Evolutionary conservation across 2,797 vertebrate genomes (phyloP), one percentile per base, ranked within the genome.

Genomic region (Oreonectes daqikongensis): DNA sequence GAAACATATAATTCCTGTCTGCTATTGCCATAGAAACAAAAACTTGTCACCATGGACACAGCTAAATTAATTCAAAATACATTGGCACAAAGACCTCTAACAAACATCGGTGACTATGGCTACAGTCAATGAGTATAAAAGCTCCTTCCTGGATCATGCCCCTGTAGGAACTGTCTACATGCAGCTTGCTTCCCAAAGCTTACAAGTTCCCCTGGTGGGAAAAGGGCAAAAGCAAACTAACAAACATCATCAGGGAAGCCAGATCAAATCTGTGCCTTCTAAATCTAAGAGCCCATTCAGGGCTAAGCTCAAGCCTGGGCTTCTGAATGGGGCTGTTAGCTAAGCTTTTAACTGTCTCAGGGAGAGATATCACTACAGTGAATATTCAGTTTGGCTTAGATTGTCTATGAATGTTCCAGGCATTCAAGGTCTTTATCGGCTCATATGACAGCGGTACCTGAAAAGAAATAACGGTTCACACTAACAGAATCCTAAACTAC

Each of bases 1-100:
- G 81, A 82, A 84, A 79, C 75, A 77, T 78, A 79, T 82, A 71
- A 84, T 80, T 81, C 78, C 20, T 68, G 65, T 80, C 82, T 61
- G 46, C 75, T 52, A 84, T 87, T 70, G 64, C 83, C 78, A 84
- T 86, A 75, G 87, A 67, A 83, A 86, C 83, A 81, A 78, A 86
- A 85, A 82, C 77, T 55, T 79, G 82, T 86, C 82, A 69, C 84
- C 81, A 86, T 79, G 81, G 86, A 75, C 82, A 85, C 84, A 1
- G 77, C 70, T 65, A 83, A 83, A 81, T 85, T 80, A 79, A 83
- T 78, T 77, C 75, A 83, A 85, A 81, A 84, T 81, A 75, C 79
- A 78, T 79, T 81, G 82, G 80, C 79, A 82, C 75, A 78, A 81
- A 84, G 44, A 74, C 75, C 74, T 83, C 65, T 68, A 63, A 81